Conservation (phyloP, 2,888 invertebrate genomes). For the Drosophila dives region DNA sequence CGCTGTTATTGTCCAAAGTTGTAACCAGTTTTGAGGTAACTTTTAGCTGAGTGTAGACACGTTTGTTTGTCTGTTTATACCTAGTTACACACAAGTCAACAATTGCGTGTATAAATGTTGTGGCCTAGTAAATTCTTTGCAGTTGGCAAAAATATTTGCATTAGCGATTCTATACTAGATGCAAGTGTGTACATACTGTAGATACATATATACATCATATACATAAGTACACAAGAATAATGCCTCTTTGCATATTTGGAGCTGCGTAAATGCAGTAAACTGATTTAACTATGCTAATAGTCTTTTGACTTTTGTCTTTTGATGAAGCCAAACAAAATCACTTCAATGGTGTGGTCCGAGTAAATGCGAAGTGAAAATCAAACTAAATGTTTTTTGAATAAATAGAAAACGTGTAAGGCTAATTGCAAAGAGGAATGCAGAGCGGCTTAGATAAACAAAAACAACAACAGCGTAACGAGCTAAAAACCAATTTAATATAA, state of each 20-base stretch:
- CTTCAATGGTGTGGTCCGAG: constrained; percentile 2
- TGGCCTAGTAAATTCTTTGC: constrained; percentile 62
- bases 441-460: constrained; percentile 47
- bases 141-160: constrained; percentile 61
- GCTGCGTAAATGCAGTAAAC: constrained; percentile 27
- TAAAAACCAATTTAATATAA: constrained; percentile 20
- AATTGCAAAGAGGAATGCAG: constrained; percentile 46
- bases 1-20: neutral
- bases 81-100: constrained; percentile 20
- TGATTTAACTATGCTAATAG: constrained; percentile 56
- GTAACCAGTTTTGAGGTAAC: neutral
- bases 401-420: constrained; percentile 56
- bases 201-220: neutral
- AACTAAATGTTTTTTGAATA: constrained; percentile 55
- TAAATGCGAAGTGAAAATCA: constrained; percentile 40
- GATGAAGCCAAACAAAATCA: constrained; percentile 61
- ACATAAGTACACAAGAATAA: constrained; percentile 1
- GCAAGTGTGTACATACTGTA: neutral
- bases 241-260: constrained; percentile 27
- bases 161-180: constrained; percentile 37
- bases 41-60: constrained; percentile 43
- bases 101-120: constrained; percentile 22
- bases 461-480: constrained; percentile 29
- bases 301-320: constrained; percentile 43
- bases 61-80: constrained; percentile 3